These are phyloP conservation scores for Drosophila tripunctata DNA, from an alignment of 2,888 invertebrate species.

Conservation along the genomic window DNA sequence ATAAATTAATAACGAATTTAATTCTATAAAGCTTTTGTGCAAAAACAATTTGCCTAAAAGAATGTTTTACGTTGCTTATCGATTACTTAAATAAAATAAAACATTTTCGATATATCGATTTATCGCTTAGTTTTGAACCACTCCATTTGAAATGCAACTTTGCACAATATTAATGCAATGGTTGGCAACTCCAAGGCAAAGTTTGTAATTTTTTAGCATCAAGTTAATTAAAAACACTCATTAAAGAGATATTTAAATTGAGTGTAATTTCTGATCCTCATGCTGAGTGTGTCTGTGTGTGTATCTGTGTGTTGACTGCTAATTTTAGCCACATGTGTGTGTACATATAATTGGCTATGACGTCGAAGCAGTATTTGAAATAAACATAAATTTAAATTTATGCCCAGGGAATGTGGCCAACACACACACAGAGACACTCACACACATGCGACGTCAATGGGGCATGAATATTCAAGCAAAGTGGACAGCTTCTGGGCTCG, in stretches of 20 bases:
- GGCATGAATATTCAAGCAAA: slow-evolving; percentile 73
- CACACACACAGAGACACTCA: background rate
- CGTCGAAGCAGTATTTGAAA: slow-evolving; percentile 48
- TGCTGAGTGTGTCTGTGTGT: background rate
- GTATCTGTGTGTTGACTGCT: background rate
- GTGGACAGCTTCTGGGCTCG: slow-evolving; percentile 37
- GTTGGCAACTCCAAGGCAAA: background rate
- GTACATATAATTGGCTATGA: slow-evolving; percentile 30
- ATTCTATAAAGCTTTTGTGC: too few relatives aligned
- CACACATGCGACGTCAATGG: slow-evolving; percentile 12
- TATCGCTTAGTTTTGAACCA: too few relatives aligned
- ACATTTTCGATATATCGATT: too few relatives aligned
- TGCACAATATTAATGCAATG: background rate
- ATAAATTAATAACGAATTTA: too few relatives aligned
- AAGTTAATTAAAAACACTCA: background rate
- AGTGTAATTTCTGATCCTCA: slow-evolving; percentile 2
- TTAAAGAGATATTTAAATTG: slow-evolving; percentile 8
- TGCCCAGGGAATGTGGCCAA: slow-evolving; percentile 33
- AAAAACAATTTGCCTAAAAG: too few relatives aligned
- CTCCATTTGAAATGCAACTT: background rate
- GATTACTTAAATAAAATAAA: too few relatives aligned
- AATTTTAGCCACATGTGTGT: slow-evolving; percentile 14
- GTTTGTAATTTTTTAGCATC: background rate
- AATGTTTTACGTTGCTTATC: too few relatives aligned
- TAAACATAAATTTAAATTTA: slow-evolving; percentile 64